Conservation (phyloP, 2,113 vertebrate species). For the Piliocolobus tephrosceles region DNA sequence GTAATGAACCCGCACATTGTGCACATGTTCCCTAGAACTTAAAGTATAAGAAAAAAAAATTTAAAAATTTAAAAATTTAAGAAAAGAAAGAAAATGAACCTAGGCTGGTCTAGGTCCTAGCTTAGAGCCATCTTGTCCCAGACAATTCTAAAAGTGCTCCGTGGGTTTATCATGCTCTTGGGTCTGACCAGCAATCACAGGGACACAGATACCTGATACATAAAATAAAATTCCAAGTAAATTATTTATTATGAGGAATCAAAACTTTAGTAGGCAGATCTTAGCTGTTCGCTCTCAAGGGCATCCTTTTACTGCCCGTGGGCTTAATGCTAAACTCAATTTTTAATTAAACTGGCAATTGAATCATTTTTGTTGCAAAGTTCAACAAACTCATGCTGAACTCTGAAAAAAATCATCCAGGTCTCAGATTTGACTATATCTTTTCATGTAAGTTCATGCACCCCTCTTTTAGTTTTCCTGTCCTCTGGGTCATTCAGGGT, state of each 20-base stretch:
- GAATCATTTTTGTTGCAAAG: background rate
- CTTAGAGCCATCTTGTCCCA: background rate
- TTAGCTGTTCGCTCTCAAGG: background rate
- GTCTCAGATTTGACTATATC: background rate
- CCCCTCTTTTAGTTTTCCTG: background rate
- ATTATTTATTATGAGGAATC: background rate
- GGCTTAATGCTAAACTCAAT: background rate
- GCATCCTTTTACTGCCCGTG: background rate
- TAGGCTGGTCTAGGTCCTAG: background rate
- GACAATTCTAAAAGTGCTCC: background rate
- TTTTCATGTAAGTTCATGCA: background rate
- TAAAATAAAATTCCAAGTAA: background rate
- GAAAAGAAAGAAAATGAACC: background rate
- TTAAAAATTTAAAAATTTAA: fast-evolving
- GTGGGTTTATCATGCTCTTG: background rate
- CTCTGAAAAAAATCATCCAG: background rate
- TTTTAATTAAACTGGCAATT: background rate
- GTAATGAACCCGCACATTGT: too few relatives aligned
- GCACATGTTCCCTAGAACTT: too few relatives aligned
- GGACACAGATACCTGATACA: background rate
- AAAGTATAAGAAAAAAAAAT: too few relatives aligned
- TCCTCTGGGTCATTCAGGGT: background rate
- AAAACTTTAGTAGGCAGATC: background rate
- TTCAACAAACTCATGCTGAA: background rate
- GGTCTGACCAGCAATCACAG: background rate